Conservation (phyloP, 2,113 vertebrate genomes). For the Martes martes region DNA sequence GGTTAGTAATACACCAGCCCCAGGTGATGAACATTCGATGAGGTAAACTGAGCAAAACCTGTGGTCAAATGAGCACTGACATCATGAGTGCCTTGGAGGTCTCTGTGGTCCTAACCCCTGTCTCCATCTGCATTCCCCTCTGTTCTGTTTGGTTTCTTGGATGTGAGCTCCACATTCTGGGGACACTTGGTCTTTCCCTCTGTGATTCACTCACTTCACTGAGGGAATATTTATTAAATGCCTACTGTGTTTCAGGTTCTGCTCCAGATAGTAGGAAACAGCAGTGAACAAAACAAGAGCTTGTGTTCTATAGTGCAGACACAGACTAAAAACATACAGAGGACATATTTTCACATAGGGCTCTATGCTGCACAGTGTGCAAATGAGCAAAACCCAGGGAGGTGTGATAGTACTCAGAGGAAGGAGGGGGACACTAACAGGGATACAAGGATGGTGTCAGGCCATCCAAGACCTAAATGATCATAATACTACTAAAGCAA, state of each 20-base stretch:
- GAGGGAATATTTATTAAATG: not conserved
- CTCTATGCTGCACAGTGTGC: not conserved
- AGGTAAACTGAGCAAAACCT: not conserved
- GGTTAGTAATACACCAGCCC: not conserved
- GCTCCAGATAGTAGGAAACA: not conserved
- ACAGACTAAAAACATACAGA: not conserved
- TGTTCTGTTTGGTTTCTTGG: not conserved
- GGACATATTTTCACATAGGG: not conserved
- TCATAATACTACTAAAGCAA: too few relatives aligned
- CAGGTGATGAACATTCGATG: too few relatives aligned
- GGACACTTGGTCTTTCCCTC: not conserved
- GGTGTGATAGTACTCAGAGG: not conserved
- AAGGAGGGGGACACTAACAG: not conserved
- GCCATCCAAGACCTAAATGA: not conserved
- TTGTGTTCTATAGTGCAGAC: not conserved
- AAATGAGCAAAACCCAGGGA: not conserved
- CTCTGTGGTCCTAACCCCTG: not conserved
- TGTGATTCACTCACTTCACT: not conserved
- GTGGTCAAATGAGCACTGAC: not conserved
- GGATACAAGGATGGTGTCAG: rapidly evolving
- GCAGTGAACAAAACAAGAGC: not conserved
- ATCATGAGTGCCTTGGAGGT: not conserved
- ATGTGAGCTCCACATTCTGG: not conserved
- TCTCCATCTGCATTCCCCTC: not conserved
- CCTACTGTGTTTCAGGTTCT: not conserved